phyloP scores from a whole-genome alignment of 1,140 invertebrate genomes.

The Drosophila saltans region DNA sequence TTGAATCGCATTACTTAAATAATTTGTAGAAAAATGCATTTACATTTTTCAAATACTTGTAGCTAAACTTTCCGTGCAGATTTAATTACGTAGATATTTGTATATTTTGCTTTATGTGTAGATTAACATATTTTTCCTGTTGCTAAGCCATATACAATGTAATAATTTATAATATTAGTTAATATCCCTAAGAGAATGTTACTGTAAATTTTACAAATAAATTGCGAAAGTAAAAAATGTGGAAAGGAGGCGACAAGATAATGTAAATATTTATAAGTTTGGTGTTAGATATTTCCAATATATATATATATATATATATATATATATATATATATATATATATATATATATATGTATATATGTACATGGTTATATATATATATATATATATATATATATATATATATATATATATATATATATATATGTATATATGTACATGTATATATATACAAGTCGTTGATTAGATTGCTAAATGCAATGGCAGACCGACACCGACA shows the following conservation, averaged over 20 bases:
- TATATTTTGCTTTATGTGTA: slow-evolving; percentile 35
- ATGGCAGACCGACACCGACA: slow-evolving; percentile 35
- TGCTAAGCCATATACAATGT: slow-evolving; percentile 45
- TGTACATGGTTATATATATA: slow-evolving; percentile 28
- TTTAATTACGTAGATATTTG: slow-evolving; percentile 35
- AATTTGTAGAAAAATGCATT: slow-evolving; percentile 16
- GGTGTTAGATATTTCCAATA: slow-evolving; percentile 16
- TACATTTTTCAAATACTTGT: slow-evolving; percentile 74
- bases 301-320: slow-evolving; percentile 36
- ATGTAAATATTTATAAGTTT: slow-evolving; percentile 23
- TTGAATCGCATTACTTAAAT: slow-evolving; percentile 11
- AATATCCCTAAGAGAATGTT: slow-evolving; percentile 49
- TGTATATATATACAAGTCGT: slow-evolving; percentile 50
- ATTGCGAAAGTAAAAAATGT: slow-evolving; percentile 39
- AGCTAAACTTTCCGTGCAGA: slow-evolving; percentile 62
- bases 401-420: slow-evolving; percentile 24
- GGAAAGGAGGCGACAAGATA: slow-evolving; percentile 24
- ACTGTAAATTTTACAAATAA: slow-evolving; percentile 42
- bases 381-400: slow-evolving; percentile 21
- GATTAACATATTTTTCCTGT: slow-evolving; percentile 24
- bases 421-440: slow-evolving; percentile 23
- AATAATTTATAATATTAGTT: slow-evolving; percentile 70
- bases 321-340: slow-evolving; percentile 24
- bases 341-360: slow-evolving; percentile 24
- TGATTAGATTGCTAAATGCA: slow-evolving; percentile 57